phyloP scores from a whole-genome alignment of 2,888 invertebrate genomes.

The Eucriotettix oculatus region DNA sequence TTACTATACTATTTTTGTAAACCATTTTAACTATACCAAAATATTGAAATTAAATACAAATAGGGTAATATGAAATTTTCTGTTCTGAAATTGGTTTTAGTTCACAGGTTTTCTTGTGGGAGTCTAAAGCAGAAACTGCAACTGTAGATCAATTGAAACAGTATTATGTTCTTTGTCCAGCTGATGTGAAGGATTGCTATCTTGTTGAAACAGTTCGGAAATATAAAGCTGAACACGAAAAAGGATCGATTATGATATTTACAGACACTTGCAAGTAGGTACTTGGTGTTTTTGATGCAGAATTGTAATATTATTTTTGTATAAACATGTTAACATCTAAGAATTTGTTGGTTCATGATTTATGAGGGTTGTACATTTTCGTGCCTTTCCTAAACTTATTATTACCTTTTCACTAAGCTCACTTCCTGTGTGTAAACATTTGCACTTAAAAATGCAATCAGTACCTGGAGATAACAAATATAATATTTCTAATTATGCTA shows the following conservation, averaged over 20 bases:
- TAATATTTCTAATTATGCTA: too few species aligned
- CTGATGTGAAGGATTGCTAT: slow-evolving; percentile 83
- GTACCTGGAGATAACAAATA: too few species aligned
- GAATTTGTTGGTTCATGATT: too few species aligned
- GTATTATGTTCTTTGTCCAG: slow-evolving; percentile 78
- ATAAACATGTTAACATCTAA: too few species aligned
- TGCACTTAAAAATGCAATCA: too few species aligned
- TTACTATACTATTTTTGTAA: neutral
- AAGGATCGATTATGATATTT: slow-evolving; percentile 83
- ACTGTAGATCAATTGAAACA: slow-evolving; percentile 86
- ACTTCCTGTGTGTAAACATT: too few species aligned
- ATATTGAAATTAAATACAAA: neutral
- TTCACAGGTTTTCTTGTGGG: slow-evolving; percentile 31
- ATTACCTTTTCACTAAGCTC: too few species aligned
- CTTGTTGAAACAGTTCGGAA: slow-evolving; percentile 66
- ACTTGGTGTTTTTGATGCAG: neutral
- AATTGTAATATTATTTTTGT: too few species aligned
- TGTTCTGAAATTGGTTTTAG: slow-evolving; percentile 8
- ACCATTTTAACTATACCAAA: neutral
- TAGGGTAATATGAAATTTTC: too few species aligned
- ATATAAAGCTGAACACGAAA: slow-evolving; percentile 52
- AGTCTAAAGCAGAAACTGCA: slow-evolving; percentile 53
- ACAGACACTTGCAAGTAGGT: slow-evolving; percentile 87
- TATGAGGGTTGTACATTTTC: too few species aligned
- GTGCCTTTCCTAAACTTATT: too few species aligned